Base-by-base conservation (phyloP, 2,888 invertebrate genomes). In the Ariolimax columbianus region DNA sequence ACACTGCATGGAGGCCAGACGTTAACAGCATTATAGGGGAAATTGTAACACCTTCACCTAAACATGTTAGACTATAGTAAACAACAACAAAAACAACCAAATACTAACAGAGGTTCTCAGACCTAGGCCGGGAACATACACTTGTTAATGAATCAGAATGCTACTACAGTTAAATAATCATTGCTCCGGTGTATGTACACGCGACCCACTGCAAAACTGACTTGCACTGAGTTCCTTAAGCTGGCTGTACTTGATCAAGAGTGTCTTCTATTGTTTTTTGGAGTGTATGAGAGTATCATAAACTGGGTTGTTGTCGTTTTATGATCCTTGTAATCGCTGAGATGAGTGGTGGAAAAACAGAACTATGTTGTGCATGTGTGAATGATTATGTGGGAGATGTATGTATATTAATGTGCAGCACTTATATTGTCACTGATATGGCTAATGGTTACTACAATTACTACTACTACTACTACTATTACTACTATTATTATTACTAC, bases 401-500 rank as follows among this genome's bases (percentile, higher is more conserved):
- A n/a, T n/a, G n/a, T n/a, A n/a, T n/a, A n/a, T n/a, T n/a, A n/a
- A n/a, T n/a, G n/a, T n/a, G n/a, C n/a, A n/a, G n/a, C n/a, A n/a
- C n/a, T n/a, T n/a, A n/a, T n/a, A n/a, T n/a, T n/a, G n/a, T n/a
- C n/a, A n/a, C n/a, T n/a, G n/a, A n/a, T n/a, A n/a, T n/a, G n/a
- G n/a, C n/a, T n/a, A n/a, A n/a, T n/a, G n/a, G 30, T 14, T 66
- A 66, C 66, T 66, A 66, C 19, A 9, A 17, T 30, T 33, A 47
- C 51, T 77, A 26, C 47, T 51, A 47, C 51, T 47, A 43, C 47
- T 51, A 43, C 40, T 38, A 73, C 38, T 73, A 38, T 2, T 66
- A 66, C 66, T 66, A 66, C 66, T 66, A 66, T 30, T 66, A 66
- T 9, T 66, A 66, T 30, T 66, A 11, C 23, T 73, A 40, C 66